phyloP scores from a whole-genome alignment of 30 jellyfish, hydroid and myxozoan genomes.

The Aurelia aurita complex sp. Pacific region DNA sequence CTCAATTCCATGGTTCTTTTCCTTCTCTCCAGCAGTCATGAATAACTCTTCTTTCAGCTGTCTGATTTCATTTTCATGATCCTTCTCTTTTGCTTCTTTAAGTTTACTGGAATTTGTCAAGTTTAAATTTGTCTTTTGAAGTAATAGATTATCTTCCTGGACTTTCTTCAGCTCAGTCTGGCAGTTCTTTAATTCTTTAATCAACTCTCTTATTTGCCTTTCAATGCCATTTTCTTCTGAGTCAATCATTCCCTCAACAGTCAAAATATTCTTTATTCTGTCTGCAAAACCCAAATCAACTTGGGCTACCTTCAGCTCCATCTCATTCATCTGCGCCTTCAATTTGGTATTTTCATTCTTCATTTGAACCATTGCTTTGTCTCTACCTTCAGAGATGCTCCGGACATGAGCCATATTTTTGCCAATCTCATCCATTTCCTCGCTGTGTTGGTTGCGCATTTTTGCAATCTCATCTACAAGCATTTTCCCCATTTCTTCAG shows the following conservation, averaged over 20 bases:
- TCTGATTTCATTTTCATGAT: background rate
- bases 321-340: background rate
- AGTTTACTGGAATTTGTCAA: background rate
- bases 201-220: background rate
- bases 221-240: too few relatives aligned
- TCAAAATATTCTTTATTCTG: background rate
- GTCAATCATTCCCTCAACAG: conserved; percentile 16
- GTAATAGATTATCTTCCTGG: background rate
- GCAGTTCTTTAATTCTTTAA: background rate
- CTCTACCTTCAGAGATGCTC: conserved; percentile 16
- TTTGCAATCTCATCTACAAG: conserved; percentile 1
- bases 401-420: conserved; percentile 11
- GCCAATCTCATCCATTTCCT: conserved; percentile 24
- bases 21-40: conserved; percentile 10
- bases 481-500: conserved; percentile 10
- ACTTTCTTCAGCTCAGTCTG: background rate
- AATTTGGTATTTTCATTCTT: background rate
- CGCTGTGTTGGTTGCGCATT: conserved; percentile 2
- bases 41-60: background rate
- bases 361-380: background rate
- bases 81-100: background rate
- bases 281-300: background rate
- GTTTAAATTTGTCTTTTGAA: background rate
- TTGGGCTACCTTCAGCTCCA: background rate
- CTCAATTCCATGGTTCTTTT: background rate